Evolutionary conservation across 2,113 vertebrate species (phyloP).

Genomic region (Guaruba guarouba): DNA sequence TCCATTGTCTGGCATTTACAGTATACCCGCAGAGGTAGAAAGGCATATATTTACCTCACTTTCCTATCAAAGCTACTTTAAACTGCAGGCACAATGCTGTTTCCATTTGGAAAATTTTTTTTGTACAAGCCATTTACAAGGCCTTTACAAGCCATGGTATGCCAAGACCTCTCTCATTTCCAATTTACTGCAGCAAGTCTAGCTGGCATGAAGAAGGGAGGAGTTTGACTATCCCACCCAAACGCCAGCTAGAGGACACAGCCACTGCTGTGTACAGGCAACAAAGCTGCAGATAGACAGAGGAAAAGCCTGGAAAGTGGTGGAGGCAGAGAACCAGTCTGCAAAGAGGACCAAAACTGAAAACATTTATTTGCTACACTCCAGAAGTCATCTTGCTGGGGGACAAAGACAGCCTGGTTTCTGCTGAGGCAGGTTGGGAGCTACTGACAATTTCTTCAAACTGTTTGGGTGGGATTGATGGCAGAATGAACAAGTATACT

Average conservation of each 20-base stretch:
- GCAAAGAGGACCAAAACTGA: not conserved
- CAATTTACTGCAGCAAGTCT: constrained; percentile 53
- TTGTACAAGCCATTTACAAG: constrained; percentile 66
- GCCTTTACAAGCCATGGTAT: constrained; percentile 60
- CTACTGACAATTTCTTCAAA: not conserved
- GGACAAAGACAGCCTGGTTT: not conserved
- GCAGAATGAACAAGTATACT: not conserved
- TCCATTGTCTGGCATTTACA: constrained; percentile 69
- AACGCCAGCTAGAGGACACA: constrained; percentile 6
- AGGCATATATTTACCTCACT: constrained; percentile 54
- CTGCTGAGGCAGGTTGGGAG: not conserved
- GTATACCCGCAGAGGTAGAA: constrained; percentile 47
- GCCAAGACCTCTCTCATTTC: constrained; percentile 66
- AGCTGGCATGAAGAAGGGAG: constrained; percentile 49
- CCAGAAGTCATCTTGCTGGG: not conserved
- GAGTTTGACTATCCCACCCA: constrained; percentile 34
- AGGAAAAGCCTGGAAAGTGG: not conserved
- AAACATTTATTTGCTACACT: not conserved
- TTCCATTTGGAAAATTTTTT: constrained; percentile 73
- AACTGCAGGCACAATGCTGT: constrained; percentile 32
- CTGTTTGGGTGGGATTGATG: not conserved
- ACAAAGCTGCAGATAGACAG: not conserved
- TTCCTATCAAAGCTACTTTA: constrained; percentile 63
- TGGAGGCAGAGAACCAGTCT: not conserved
- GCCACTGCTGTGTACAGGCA: not conserved